Evolutionary conservation across 2,888 invertebrate species (phyloP), one percentile per base, ranked within the genome.

Genomic region (Drosophila putrida): DNA sequence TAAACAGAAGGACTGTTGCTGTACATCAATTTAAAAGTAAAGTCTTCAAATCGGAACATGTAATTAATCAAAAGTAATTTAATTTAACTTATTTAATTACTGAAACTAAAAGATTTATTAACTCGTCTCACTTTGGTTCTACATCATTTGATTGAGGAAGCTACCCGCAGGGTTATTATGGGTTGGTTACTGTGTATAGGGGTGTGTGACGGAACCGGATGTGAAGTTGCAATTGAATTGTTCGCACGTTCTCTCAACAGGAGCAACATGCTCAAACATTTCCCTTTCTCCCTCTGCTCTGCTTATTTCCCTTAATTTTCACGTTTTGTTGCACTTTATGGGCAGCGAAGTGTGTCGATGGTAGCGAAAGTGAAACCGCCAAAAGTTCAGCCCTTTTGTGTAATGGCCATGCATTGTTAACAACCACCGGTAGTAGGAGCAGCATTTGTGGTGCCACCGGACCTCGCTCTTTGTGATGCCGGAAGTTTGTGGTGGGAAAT

Each of bases 401-500:
- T 73, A 65, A 85, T 66, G 71, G 64, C 69, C 80, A 67, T 86
- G 87, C 84, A 88, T 82, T 82, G 82, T 82, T 87, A 86, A 86
- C 72, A 74, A 59, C 15, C 64, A 54, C 28, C 53, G 28, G 8
- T 27, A n/a, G 49, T 13, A 64, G 76, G 35, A 51, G 35, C 46
- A 31, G 43, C 25, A 15, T 27, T 10, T 6, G 33, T 11, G 15
- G 41, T 15, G 15, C 20, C n/a, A n/a, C 15, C 43, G 35, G 11
- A 25, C 33, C 13, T 25, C 31, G 49, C 57, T 60, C 41, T 73
- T 59, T 58, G 78, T 67, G 53, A 25, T 61, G 75, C 68, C 89
- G 89, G 89, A 89, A 88, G 77, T 88, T 86, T 90, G 90, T 43
- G 88, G 88, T 87, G 90, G 89, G 83, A 88, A 88, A 89, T 88